phyloP scores from a whole-genome alignment of 2,113 vertebrate species.

The Syrrhaptes paradoxus region DNA sequence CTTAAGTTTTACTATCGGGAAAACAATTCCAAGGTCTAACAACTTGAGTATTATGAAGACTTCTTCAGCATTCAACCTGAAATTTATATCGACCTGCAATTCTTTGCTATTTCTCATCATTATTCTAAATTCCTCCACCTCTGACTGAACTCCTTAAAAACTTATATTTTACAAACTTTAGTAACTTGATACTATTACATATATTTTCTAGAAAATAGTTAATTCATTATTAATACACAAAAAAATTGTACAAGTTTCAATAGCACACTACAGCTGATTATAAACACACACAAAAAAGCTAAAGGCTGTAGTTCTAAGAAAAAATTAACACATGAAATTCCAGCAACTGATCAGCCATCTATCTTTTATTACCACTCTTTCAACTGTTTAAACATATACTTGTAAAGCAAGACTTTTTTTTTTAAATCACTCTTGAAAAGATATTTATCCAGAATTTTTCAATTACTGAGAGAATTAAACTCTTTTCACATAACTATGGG shows the following conservation, averaged over 20 bases:
- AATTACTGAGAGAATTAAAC: background rate
- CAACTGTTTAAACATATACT: background rate
- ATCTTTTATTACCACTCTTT: background rate
- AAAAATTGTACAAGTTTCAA: background rate
- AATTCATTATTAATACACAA: background rate
- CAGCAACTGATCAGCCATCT: background rate
- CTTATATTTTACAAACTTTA: background rate
- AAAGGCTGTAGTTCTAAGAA: background rate
- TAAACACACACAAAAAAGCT: background rate
- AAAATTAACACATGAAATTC: background rate
- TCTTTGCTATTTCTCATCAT: background rate
- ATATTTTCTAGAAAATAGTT: background rate
- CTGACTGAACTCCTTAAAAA: background rate
- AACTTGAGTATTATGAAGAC: background rate
- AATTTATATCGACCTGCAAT: background rate
- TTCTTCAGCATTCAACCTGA: background rate
- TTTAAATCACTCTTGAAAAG: background rate
- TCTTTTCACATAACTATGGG: accelerated
- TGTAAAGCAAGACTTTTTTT: background rate
- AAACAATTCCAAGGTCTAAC: background rate
- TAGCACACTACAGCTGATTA: background rate
- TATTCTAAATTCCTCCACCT: background rate
- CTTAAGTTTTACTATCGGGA: background rate
- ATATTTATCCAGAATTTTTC: background rate
- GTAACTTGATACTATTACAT: background rate